These are phyloP conservation scores for Gorsachius goisagi DNA, from an alignment of 2,113 vertebrate species.

Conservation along the genomic window DNA sequence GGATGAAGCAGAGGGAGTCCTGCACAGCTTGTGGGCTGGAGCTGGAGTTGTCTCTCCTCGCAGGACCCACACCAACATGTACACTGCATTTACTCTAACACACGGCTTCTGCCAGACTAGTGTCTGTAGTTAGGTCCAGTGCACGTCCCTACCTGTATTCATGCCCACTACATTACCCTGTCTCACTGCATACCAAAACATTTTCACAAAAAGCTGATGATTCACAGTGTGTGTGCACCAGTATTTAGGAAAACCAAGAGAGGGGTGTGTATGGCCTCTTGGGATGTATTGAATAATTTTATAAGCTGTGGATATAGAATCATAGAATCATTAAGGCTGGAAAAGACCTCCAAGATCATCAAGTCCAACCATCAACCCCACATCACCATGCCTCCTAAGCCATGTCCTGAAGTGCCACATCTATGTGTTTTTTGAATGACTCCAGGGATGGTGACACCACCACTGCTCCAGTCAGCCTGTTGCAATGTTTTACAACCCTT, in stretches of 20 bases:
- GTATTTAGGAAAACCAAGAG: not conserved
- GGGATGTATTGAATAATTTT: not conserved
- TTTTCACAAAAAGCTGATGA: not conserved
- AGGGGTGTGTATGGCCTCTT: not conserved
- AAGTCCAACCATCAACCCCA: no score
- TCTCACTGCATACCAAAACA: rapidly evolving
- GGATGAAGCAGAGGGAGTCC: not conserved
- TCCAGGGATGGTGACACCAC: no score
- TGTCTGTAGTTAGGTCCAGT: no score
- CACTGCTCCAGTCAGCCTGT: no score
- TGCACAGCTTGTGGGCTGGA: not conserved
- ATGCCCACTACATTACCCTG: rapidly evolving
- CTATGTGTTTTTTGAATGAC: no score
- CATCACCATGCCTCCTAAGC: no score
- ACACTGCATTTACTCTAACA: not conserved
- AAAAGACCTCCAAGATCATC: no score
- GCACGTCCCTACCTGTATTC: rapidly evolving
- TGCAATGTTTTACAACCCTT: no score
- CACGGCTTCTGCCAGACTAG: not conserved
- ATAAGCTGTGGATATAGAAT: not conserved
- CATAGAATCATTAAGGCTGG: no score
- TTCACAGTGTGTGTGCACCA: rapidly evolving
- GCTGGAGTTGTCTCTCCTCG: rapidly evolving
- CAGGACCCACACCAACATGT: not conserved
- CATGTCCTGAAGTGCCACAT: no score